Base-by-base conservation (phyloP, 92 coral and sea anemone genomes). In the Paragorgia papillata region DNA sequence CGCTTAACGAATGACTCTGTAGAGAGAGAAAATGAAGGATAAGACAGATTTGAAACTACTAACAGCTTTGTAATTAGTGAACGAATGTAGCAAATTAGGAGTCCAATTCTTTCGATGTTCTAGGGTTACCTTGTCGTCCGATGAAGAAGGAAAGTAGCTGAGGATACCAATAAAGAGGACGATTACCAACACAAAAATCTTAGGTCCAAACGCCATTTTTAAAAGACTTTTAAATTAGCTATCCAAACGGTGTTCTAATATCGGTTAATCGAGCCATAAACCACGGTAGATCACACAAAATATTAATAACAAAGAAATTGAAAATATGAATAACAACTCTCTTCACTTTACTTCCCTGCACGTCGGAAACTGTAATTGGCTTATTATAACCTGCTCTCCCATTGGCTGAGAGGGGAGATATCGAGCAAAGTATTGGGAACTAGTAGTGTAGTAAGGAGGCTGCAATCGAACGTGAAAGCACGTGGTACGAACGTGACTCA, bases 1-100 rank as follows among this genome's bases (percentile, higher is more conserved):
- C 94, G 59, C 88, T 90, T 62, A 95, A 80, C 35, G 97, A 86
- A 43, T 86, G 87, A 61, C 91, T 76, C 95, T 90, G 69, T 40
- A 24, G 55, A 49, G 34, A n/a, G 27, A 17, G 21, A 69, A 62
- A 7, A 70, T 46, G 14, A 46, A 46, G n/a, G 14, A 46, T 7
- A 46, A 46, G 2, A 7, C n/a, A n/a, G n/a, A n/a, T n/a, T n/a
- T n/a, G n/a, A n/a, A n/a, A n/a, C n/a, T n/a, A n/a, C n/a, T n/a
- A n/a, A n/a, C n/a, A n/a, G n/a, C n/a, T n/a, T n/a, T n/a, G n/a
- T n/a, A 10, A 46, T 46, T n/a, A 46, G 53, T 46, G n/a, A 15
- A 7, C 53, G 15, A 46, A 46, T 46, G 2, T 46, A 46, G n/a
- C 53, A 46, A 46, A 46, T 46, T 7, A 46, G 10, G 28, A 22